A percentile compares a stretch with the other conserved stretches of the same genome.
Conservation (phyloP, 64 coral and sea anemone genomes). For the Pocillopora verrucosa region DNA sequence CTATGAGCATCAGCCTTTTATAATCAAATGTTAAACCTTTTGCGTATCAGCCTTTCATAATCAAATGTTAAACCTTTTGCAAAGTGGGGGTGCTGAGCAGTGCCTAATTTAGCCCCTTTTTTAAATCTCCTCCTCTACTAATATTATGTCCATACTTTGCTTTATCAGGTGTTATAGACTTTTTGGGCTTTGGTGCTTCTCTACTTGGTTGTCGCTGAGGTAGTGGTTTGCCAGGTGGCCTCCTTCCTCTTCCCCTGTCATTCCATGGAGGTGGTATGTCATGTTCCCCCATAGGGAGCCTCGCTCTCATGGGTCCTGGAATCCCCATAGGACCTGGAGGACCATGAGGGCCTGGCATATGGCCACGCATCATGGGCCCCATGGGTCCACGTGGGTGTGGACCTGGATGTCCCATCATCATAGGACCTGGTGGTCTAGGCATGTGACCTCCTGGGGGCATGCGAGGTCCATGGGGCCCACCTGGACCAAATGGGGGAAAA, state of each 20-base stretch:
- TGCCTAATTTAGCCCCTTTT: no score
- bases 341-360: slow-evolving; percentile 71
- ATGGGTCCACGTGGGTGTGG: slow-evolving; percentile 24
- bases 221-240: slow-evolving; percentile 17
- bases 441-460: slow-evolving; percentile 66
- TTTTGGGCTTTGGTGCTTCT: not conserved
- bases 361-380: slow-evolving; percentile 44
- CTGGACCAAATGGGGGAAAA: slow-evolving; percentile 29
- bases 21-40: no score
- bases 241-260: slow-evolving; percentile 54
- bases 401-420: slow-evolving; percentile 40
- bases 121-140: not conserved
- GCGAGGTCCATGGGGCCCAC: slow-evolving; percentile 39
- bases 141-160: not conserved
- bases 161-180: not conserved
- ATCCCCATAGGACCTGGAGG: slow-evolving; percentile 62
- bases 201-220: slow-evolving; percentile 10
- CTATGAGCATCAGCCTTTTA: no score
- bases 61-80: no score
- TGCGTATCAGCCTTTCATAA: no score
- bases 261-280: slow-evolving; percentile 51
- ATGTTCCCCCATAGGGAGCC: slow-evolving; percentile 42
- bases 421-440: slow-evolving; percentile 59
- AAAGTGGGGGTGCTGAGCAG: no score
- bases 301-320: slow-evolving; percentile 47